Evolutionary conservation across 2,888 invertebrate species (phyloP).

Genomic region (Galerucella calmariensis): DNA sequence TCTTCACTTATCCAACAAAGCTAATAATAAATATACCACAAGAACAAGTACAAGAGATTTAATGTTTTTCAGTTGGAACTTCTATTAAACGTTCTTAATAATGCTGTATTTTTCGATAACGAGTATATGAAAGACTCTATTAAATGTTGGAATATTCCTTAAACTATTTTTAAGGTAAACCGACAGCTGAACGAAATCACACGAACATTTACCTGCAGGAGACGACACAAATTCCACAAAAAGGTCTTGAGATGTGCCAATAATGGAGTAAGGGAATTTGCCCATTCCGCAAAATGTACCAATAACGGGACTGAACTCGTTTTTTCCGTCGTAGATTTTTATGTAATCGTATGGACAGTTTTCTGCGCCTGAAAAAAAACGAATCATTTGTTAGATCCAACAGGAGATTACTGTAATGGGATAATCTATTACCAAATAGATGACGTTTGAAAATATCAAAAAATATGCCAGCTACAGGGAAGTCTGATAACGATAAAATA

Average conservation of each 20-base stretch:
- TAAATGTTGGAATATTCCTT: background rate
- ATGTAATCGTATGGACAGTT: slow-evolving; percentile 93
- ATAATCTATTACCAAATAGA: background rate
- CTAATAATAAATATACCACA: too few relatives aligned
- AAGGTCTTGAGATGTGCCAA: slow-evolving; percentile 89
- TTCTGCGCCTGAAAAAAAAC: slow-evolving; percentile 72
- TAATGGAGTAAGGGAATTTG: slow-evolving; percentile 93
- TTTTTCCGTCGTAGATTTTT: slow-evolving; percentile 89
- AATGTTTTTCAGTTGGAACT: too few relatives aligned
- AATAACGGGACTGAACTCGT: slow-evolving; percentile 86
- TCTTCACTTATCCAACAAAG: too few relatives aligned
- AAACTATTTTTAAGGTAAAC: slow-evolving; percentile 22
- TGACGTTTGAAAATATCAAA: background rate
- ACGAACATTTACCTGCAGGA: slow-evolving; percentile 73
- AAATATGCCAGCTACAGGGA: too few relatives aligned
- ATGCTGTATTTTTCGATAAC: background rate
- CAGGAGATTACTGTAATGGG: slow-evolving; percentile 10
- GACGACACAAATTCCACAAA: slow-evolving; percentile 92
- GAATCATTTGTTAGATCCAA: slow-evolving; percentile 5
- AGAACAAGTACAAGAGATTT: too few relatives aligned
- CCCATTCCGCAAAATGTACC: slow-evolving; percentile 94
- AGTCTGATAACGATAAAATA: too few relatives aligned
- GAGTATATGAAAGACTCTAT: slow-evolving; percentile 5
- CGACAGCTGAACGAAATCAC: slow-evolving; percentile 25
- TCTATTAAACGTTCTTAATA: too few relatives aligned